Evolutionary conservation across 2,888 invertebrate species (phyloP), one percentile per base, ranked within the genome.

Genomic region (Calameuta idolon): DNA sequence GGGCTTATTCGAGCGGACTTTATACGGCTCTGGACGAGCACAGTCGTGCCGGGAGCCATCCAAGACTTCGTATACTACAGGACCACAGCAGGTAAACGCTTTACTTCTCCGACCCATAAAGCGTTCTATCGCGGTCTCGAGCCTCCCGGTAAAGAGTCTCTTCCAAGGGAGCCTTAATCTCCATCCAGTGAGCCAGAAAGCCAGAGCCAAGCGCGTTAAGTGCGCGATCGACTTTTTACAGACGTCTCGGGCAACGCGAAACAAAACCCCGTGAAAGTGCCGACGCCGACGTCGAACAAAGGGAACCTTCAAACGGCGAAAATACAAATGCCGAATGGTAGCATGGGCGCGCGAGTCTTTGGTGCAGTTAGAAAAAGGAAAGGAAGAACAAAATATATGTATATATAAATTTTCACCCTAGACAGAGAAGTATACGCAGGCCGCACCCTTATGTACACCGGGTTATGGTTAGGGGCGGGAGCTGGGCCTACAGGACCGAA

Each of bases 401-500:
- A 40, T 40, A 40, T 40, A 40, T 40, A 40, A 40, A 55, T 55
- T 55, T 23, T 55, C 55, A 23, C 23, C 55, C 55, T 55, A 55
- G 55, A 55, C 55, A 55, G 55, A 55, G 23, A 55, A 55, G 23
- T 55, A 23, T 55, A 55, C 55, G 55, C 23, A 2, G 12, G 71
- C 71, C 33, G 71, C 34, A 31, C 71, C 33, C 71, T 31, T 71
- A 71, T 31, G 31, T 71, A 71, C 34, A 31, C 11, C 71, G 31
- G 34, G 71, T 33, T 23, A 71, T 31, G 34, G 71, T 23, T 31
- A 71, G 71, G 4, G 71, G 34, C 71, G 71, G 71, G 71, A 71
- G 33, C 71, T 34, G 74, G 74, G 74, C 74, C 74, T 30, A 34
- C 55, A 55, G 55, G 55, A 55, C 55, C 55, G 23, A 55, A 55